phyloP scores from a whole-genome alignment of 2,797 vertebrate species.

The Hephaestus fuliginosus region DNA sequence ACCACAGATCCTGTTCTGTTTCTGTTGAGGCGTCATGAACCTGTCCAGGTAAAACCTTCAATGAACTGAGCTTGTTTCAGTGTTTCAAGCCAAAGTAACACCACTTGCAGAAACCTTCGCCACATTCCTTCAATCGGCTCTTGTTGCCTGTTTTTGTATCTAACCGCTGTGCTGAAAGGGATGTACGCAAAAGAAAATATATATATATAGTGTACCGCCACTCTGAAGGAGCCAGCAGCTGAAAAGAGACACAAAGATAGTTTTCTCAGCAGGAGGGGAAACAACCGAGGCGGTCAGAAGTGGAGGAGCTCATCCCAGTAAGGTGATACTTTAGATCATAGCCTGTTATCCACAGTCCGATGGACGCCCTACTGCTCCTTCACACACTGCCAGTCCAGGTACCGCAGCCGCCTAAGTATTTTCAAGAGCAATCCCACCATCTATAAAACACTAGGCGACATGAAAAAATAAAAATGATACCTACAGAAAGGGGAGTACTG shows the following conservation, averaged over 20 bases:
- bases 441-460: not conserved
- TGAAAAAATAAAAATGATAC: not conserved
- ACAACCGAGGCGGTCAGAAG: constrained; percentile 4
- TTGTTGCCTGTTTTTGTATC: not conserved
- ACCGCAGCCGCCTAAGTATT: not conserved
- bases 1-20: not conserved
- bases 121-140: constrained; percentile 6
- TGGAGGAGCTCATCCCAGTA: not conserved
- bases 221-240: not conserved
- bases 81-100: not conserved
- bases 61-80: not conserved
- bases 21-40: not conserved
- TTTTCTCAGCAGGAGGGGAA: constrained; percentile 39
- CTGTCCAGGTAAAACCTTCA: not conserved
- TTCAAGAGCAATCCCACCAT: constrained; percentile 12
- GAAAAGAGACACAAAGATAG: constrained; percentile 9
- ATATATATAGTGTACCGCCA: not conserved
- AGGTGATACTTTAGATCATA: constrained; percentile 34
- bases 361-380: constrained; percentile 14
- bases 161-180: constrained; percentile 11
- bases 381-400: constrained; percentile 14
- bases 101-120: not conserved
- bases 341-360: constrained; percentile 25
- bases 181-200: not conserved
- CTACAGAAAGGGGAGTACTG: not conserved